A percentile compares a stretch with the other conserved stretches of the same genome.
Conservation (phyloP, 1,140 invertebrate genomes). For the Cotesia chilonis region DNA sequence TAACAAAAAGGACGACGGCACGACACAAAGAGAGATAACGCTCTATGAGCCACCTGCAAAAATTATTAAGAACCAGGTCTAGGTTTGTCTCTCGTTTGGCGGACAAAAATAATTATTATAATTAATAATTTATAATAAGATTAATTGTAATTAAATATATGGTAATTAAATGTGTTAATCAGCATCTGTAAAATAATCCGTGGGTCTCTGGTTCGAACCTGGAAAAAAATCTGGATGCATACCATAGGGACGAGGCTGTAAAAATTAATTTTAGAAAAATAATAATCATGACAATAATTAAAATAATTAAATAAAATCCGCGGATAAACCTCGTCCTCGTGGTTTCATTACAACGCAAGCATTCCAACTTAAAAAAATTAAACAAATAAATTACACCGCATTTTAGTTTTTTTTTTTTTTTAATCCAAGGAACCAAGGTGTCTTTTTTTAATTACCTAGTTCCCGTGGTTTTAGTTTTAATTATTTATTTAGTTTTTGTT, state of each 20-base stretch:
- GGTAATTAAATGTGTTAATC: constrained; percentile 47
- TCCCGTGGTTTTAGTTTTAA: constrained; percentile 18
- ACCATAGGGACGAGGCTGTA: constrained; percentile 43
- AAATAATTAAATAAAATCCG: constrained; percentile 13
- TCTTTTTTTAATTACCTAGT: constrained; percentile 28
- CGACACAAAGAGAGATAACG: constrained; percentile 20
- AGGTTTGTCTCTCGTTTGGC: constrained; percentile 11
- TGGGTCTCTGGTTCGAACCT: constrained; percentile 59
- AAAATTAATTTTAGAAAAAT: background rate
- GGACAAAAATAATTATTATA: background rate
- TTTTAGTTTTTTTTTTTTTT: no score
- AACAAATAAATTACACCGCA: background rate
- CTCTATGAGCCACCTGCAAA: constrained; percentile 31
- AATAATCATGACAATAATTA: no score
- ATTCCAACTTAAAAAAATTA: constrained; percentile 33
- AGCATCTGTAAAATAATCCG: constrained; percentile 62
- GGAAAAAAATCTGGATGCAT: constrained; percentile 57
- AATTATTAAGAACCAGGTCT: constrained; percentile 30
- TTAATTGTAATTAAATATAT: background rate
- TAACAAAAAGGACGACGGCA: constrained; percentile 21
- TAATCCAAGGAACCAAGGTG: constrained; percentile 28
- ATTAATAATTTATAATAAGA: background rate
- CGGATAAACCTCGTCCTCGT: constrained; percentile 28
- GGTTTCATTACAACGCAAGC: constrained; percentile 41
- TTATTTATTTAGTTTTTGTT: no score